Conservation (phyloP, 2,888 invertebrate genomes). For the Campoplex nolae region DNA sequence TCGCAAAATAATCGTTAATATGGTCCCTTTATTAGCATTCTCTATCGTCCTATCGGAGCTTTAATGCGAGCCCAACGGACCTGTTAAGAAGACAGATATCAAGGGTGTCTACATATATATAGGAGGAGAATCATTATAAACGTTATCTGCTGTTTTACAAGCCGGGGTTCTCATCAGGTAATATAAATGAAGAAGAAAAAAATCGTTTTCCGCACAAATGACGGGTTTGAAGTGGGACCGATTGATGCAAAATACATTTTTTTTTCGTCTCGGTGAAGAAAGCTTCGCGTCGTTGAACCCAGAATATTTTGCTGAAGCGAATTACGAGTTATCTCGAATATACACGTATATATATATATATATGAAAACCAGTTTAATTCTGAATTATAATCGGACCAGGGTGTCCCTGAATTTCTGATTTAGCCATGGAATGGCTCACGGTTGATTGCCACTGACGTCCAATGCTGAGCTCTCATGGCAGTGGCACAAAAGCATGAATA, state of each 20-base stretch:
- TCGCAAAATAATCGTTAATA: conserved; percentile 80
- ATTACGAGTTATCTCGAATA: conserved; percentile 24
- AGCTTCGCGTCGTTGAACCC: neutral
- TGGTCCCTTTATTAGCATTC: conserved; percentile 80
- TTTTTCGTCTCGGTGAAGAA: neutral
- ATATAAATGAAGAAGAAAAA: conserved; percentile 24
- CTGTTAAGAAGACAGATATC: conserved; percentile 74
- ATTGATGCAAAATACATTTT: neutral
- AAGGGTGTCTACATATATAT: conserved; percentile 65
- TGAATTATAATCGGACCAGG: conserved; percentile 66
- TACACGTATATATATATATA: conserved; percentile 32
- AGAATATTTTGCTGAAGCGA: conserved; percentile 26
- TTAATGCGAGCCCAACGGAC: conserved; percentile 71
- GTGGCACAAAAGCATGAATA: conserved; percentile 82
- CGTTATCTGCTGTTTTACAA: conserved; percentile 79
- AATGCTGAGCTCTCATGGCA: conserved; percentile 79
- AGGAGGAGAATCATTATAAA: conserved; percentile 76
- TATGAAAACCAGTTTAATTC: conserved; percentile 33
- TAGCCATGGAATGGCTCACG: conserved; percentile 73
- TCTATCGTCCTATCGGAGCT: conserved; percentile 79
- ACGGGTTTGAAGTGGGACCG: neutral
- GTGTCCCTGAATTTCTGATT: conserved; percentile 72
- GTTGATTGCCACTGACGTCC: conserved; percentile 83
- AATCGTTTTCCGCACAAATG: conserved; percentile 43
- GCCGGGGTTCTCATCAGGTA: conserved; percentile 75